Evolutionary conservation across 1,140 invertebrate species (phyloP).

Genomic region (Drosophila kikkawai): DNA sequence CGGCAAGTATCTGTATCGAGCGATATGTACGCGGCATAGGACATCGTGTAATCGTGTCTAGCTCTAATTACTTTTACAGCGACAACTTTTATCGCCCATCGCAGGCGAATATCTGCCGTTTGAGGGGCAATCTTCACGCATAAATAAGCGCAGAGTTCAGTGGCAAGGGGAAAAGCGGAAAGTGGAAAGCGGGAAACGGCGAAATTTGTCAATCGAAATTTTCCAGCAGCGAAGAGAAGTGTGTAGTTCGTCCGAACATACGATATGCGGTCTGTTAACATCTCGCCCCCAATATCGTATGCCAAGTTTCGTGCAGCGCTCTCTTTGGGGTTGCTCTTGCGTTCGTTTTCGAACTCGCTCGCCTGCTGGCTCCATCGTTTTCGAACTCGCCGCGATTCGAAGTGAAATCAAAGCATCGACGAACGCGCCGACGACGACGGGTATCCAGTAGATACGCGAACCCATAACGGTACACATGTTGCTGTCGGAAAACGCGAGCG

Average conservation of each 20-base stretch:
- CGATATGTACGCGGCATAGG: not conserved
- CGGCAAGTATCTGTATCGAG: conserved; percentile 22
- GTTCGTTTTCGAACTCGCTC: conserved; percentile 17
- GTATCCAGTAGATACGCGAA: conserved; percentile 81
- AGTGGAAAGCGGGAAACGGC: not conserved
- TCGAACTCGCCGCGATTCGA: conserved; percentile 56
- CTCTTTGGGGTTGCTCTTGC: conserved; percentile 24
- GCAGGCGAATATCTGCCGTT: conserved; percentile 48
- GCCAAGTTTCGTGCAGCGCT: conserved; percentile 51
- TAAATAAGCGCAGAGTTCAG: conserved; percentile 37
- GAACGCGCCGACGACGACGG: conserved; percentile 45
- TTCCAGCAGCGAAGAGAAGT: conserved; percentile 1
- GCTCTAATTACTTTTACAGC: conserved; percentile 58
- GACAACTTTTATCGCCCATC: conserved; percentile 57
- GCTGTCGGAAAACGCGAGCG: conserved; percentile 66
- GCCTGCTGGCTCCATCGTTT: conserved; percentile 12
- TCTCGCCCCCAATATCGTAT: conserved; percentile 39
- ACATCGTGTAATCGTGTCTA: conserved; percentile 52
- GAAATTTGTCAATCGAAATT: conserved; percentile 52
- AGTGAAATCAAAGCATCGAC: conserved; percentile 64
- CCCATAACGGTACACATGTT: conserved; percentile 80
- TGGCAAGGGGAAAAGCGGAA: not conserved
- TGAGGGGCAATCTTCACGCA: conserved; percentile 55
- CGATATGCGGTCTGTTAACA: conserved; percentile 42
- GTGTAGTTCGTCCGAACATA: conserved; percentile 26